Conservation (phyloP, 2,797 vertebrate genomes). For the Coregonus sp. region DNA sequence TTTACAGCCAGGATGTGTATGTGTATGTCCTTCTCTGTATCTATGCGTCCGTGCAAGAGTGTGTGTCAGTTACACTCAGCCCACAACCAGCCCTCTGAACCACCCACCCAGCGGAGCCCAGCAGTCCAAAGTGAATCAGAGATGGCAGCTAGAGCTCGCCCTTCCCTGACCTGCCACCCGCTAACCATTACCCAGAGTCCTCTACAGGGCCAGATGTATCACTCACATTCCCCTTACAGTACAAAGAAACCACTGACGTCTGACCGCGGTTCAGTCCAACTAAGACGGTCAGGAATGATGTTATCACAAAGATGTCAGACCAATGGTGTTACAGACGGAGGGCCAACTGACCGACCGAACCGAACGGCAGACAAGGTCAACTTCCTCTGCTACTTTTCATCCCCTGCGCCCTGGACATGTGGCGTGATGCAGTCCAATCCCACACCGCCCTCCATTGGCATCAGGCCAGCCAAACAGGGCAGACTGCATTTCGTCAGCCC, state of each 20-base stretch:
- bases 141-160: constrained; percentile 20
- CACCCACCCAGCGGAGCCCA: constrained; percentile 7
- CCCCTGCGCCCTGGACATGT: constrained; percentile 15
- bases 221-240: constrained; percentile 21
- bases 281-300: constrained; percentile 9
- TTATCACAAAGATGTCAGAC: neutral
- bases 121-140: constrained; percentile 57
- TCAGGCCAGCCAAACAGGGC: constrained; percentile 13
- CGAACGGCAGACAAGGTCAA: neutral
- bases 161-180: neutral
- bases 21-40: constrained; percentile 20
- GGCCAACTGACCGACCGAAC: constrained; percentile 34
- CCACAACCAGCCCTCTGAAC: constrained; percentile 31
- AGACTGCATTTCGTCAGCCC: neutral
- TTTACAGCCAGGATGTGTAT: neutral
- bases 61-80: constrained; percentile 33
- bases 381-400: neutral
- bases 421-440: neutral
- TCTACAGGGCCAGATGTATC: constrained; percentile 15
- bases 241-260: constrained; percentile 28
- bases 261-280: constrained; percentile 19
- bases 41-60: constrained; percentile 16
- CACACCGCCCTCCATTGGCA: constrained; percentile 28
- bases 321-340: constrained; percentile 18
- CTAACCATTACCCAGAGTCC: constrained; percentile 2